Evolutionary conservation across 2,888 invertebrate species (phyloP).

Genomic region (Pseudococcus viburni): DNA sequence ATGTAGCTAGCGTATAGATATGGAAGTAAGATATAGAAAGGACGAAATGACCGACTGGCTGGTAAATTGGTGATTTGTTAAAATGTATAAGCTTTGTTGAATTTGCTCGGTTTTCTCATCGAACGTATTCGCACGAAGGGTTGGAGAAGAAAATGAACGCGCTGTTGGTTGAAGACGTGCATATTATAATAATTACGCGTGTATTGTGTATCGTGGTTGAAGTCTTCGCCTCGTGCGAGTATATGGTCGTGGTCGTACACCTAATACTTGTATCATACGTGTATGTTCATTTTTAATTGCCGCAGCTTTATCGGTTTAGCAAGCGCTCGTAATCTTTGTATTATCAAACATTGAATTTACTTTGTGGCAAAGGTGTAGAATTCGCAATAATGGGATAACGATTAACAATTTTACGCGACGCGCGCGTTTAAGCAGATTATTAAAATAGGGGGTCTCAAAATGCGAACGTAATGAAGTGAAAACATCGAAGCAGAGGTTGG

Average conservation of each 20-base stretch:
- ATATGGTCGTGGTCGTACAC: not conserved
- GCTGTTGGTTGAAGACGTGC: not conserved
- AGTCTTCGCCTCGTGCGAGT: too few relatives aligned
- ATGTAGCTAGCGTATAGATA: not conserved
- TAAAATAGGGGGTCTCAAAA: not conserved
- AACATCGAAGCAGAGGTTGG: too few relatives aligned
- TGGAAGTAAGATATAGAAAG: not conserved
- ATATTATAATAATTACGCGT: too few relatives aligned
- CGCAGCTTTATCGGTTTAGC: constrained; percentile 12
- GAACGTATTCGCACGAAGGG: not conserved
- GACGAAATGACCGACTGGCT: not conserved
- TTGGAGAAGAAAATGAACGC: not conserved
- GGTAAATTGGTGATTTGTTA: constrained; percentile 13
- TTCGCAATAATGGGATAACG: constrained; percentile 37
- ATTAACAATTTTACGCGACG: constrained; percentile 34
- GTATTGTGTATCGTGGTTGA: too few relatives aligned
- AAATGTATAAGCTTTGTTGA: not conserved
- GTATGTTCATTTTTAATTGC: constrained; percentile 11
- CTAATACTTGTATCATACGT: not conserved
- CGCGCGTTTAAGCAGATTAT: constrained; percentile 12
- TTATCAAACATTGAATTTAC: constrained; percentile 41
- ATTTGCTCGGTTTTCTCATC: not conserved
- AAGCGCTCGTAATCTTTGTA: constrained; percentile 14
- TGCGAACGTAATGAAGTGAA: not conserved
- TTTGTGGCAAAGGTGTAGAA: constrained; percentile 28